phyloP scores from a whole-genome alignment of 2,113 vertebrate species.

The Bos indicus region DNA sequence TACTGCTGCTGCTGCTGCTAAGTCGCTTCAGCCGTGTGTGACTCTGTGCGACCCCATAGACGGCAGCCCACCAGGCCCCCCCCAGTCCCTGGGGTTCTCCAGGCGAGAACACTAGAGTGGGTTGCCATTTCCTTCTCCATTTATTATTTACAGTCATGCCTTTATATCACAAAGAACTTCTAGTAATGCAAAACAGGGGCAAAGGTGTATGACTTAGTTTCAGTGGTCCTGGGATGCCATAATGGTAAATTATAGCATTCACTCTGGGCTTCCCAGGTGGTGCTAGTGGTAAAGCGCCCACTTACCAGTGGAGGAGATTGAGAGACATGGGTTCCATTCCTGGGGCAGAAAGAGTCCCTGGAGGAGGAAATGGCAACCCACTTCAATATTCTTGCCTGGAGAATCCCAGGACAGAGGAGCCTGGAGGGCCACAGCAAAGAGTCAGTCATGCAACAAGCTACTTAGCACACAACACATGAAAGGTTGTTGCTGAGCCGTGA shows the following conservation, averaged over 20 bases:
- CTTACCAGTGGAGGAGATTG: neutral
- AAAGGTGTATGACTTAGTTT: neutral
- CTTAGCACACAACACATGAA: neutral
- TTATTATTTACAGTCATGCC: neutral
- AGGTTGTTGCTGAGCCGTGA: neutral
- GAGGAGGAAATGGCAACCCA: neutral
- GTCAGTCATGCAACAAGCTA: neutral
- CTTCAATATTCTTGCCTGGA: neutral
- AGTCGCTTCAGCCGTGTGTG: rapidly evolving
- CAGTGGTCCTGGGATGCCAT: neutral
- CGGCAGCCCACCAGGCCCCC: no score
- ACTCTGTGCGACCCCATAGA: no score
- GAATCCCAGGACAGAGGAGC: neutral
- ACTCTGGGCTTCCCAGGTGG: neutral
- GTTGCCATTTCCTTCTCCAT: neutral
- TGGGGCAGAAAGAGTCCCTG: neutral
- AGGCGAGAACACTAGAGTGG: no score
- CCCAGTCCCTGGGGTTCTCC: no score
- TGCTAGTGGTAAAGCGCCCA: neutral
- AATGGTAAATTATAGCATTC: neutral
- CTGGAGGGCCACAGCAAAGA: neutral
- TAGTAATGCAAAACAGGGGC: neutral
- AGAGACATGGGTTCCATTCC: neutral
- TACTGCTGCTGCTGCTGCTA: neutral
- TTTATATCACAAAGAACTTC: neutral